Conservation (phyloP, 2,797 vertebrate genomes). For the Aplochiton taeniatus region DNA sequence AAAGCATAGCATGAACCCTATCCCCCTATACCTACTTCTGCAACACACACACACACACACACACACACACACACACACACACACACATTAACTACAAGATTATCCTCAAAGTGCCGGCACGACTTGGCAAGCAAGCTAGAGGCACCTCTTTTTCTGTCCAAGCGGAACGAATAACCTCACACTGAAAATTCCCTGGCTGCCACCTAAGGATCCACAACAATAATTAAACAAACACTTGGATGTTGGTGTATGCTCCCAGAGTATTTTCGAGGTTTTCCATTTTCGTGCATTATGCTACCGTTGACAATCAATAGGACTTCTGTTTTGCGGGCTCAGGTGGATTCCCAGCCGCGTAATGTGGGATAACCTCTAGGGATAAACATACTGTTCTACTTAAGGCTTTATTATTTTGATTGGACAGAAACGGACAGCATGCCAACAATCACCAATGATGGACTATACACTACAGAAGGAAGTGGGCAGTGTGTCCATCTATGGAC, state of each 20-base stretch:
- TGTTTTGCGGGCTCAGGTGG: no score
- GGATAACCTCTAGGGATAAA: no score
- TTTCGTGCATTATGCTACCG: neutral
- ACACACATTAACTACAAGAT: constrained; percentile 13
- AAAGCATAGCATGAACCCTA: no score
- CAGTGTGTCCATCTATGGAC: no score
- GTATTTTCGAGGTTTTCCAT: constrained; percentile 51
- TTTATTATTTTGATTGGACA: no score
- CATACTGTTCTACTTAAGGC: no score
- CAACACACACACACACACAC: constrained; percentile 4
- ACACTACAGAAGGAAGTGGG: no score
- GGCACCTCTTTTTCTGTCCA: constrained; percentile 34
- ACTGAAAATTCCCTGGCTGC: constrained; percentile 59
- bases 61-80: constrained; percentile 9
- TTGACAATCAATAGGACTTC: no score
- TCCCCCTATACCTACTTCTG: neutral
- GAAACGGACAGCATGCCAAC: no score
- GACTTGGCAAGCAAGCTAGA: constrained; percentile 49
- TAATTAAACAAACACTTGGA: constrained; percentile 63
- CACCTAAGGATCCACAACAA: constrained; percentile 54
- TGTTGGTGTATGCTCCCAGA: constrained; percentile 47
- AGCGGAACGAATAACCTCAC: constrained; percentile 63
- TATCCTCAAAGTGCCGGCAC: constrained; percentile 37
- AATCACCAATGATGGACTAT: no score
- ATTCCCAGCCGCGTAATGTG: no score